Base-by-base conservation (phyloP, 2,797 vertebrate genomes). In the Molothrus ater region DNA sequence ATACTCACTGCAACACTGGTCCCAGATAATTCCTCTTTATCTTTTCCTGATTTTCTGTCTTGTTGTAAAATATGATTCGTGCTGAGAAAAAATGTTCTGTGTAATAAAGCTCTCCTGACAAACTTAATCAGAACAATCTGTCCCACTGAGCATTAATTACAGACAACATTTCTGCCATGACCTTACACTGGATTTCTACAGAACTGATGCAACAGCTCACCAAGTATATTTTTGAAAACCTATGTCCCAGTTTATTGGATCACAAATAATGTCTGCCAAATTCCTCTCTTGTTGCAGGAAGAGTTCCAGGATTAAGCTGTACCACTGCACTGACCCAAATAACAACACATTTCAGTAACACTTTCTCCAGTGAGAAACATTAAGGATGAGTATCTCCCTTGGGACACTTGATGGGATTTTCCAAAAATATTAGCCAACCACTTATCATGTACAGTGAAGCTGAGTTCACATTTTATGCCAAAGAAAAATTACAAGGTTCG, bases 121-220 rank as follows among this genome's bases (percentile, higher is more conserved):
- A 87, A 65, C 36, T 90, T 86, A 94, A 71, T 53, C 61, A 88
- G 69, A 94, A 94, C 86, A 86, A 65, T 93, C 70, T 92, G 71
- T 81, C 60, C 51, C 65, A 85, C 20, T 14, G 15, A 92, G 45
- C 31, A 82, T 48, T 94, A 80, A 78, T 70, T 72, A 80, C 36
- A 73, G n/a, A 21, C 32, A 56, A 51, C 15, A 11, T 68, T 93
- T 94, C 75, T 91, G 65, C 72, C 19, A 6, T 17, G 65, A 87
- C 57, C 88, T 92, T 80, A 43, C 59, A 71, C 15, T 78, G 32
- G 40, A 75, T 93, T 94, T 76, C 85, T 79, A 48, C 42, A 93
- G 64, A 73, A 76, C 85, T 86, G 59, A 79, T 75, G 36, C 15
- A 92, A 94, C 42, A 91, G 51, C 47, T 81, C 73, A 48, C 38